These are phyloP conservation scores for Brachionus paranguensis DNA, from an alignment of 1,140 invertebrate species.

Conservation along the genomic window DNA sequence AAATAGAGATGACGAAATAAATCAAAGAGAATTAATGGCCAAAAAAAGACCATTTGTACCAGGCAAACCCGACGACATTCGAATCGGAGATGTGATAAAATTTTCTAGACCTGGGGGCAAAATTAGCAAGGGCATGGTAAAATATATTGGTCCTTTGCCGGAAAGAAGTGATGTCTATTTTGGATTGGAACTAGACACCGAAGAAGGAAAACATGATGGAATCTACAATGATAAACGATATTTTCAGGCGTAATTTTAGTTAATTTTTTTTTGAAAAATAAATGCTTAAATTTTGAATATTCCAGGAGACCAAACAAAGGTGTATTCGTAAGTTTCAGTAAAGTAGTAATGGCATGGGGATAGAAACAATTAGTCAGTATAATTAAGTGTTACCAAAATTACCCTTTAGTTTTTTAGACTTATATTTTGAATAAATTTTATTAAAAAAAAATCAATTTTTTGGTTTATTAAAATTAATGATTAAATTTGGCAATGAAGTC, in stretches of 20 bases:
- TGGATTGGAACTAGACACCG: conserved; percentile 53
- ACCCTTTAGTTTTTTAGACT: neutral
- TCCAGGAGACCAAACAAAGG: conserved; percentile 55
- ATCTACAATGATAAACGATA: conserved; percentile 52
- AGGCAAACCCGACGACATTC: conserved; percentile 47
- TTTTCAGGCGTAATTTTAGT: conserved; percentile 50
- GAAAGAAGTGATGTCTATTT: conserved; percentile 51
- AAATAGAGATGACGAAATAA: neutral
- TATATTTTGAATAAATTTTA: neutral
- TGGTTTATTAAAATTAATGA: neutral
- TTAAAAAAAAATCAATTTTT: neutral
- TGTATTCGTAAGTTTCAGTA: conserved; percentile 55
- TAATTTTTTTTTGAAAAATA: neutral
- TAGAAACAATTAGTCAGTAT: neutral
- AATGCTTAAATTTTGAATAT: conserved; percentile 40
- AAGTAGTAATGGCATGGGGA: conserved; percentile 55
- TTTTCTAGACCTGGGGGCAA: conserved; percentile 53
- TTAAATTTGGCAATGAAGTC: neutral
- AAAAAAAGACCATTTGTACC: conserved; percentile 50
- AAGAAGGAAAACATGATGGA: conserved; percentile 56
- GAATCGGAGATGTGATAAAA: conserved; percentile 51
- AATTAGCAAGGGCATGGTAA: conserved; percentile 51
- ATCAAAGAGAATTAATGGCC: conserved; percentile 8
- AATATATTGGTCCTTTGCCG: conserved; percentile 53
- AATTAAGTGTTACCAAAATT: neutral